Conservation (phyloP, 2,888 invertebrate species). For the Synanthedon myopaeformis region DNA sequence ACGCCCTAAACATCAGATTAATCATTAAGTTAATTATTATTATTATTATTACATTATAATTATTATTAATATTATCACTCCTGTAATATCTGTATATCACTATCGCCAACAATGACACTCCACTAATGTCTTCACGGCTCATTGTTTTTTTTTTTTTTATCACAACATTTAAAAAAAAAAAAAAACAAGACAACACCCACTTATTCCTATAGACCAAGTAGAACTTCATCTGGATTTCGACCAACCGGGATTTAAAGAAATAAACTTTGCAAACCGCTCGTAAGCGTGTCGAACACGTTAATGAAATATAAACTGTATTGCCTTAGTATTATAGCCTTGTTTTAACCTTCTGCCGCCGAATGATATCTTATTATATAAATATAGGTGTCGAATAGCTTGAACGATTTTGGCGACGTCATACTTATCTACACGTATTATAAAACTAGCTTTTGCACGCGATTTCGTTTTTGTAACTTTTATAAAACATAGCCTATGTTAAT, state of each 20-base stretch:
- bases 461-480: no score
- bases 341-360: neutral
- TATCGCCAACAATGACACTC: slow-evolving; percentile 27
- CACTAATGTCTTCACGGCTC: slow-evolving; percentile 30
- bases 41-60: slow-evolving; percentile 23
- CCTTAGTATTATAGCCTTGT: neutral
- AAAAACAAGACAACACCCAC: slow-evolving; percentile 29
- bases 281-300: slow-evolving; percentile 16
- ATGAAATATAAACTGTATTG: slow-evolving; percentile 13
- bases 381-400: no score
- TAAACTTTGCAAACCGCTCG: slow-evolving; percentile 14
- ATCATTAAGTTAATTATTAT: no score
- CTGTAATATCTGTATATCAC: slow-evolving; percentile 36
- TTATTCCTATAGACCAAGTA: slow-evolving; percentile 50
- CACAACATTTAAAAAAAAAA: neutral
- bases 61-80: slow-evolving; percentile 15
- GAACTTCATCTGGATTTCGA: slow-evolving; percentile 39
- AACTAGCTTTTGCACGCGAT: no score
- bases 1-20: no score
- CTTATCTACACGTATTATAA: no score
- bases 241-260: slow-evolving; percentile 13
- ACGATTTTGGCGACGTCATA: no score
- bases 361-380: no score
- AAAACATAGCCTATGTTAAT: no score
- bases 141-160: slow-evolving; percentile 9